Base-by-base conservation (phyloP, 2,113 vertebrate species). In the Hydrolagus affinis region DNA sequence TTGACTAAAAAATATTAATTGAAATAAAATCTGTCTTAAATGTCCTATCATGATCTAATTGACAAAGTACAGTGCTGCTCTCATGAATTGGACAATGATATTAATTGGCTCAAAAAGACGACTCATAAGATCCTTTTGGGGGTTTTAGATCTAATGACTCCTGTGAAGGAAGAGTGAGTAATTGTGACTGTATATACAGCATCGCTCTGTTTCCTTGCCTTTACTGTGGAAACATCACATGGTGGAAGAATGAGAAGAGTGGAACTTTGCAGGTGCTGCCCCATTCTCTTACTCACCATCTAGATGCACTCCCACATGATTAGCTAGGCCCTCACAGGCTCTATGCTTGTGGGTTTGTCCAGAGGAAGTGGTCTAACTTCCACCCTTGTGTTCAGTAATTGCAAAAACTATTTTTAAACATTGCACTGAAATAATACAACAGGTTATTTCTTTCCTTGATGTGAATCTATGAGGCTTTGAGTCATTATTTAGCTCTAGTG, bases 321-420 rank as follows among this genome's bases (percentile, higher is more conserved):
- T 17, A 66, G 28, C 62, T 66, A 32, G 64, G 78, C 60, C 60
- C 60, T 3, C 66, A 4, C 21, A 44, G 44, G 44, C 78, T 25
- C 25, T 68, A 60, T 83, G 62, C 62, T 4, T 83, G 78, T 21
- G 25, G 23, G 28, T 83, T 66, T 83, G 78, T 83, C 78, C 78
- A 83, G 62, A 83, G 78, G 78, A 83, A 83, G 78, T 83, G 78
- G 62, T 83, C 78, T 83, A 62, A 83, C 30, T 83, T 83, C 25
- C 66, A 83, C 60, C 28, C 32, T 83, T 66, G 62, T 62, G 14
- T 66, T 83, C 25, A 60, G 56, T 60, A 83, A 66, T 62, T 3
- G 21, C 23, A 30, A 28, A 32, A 66, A 21, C 2, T 83, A 83
- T 83, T 83, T 83, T 83, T 83, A 83, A 32, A 83, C 14, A 23